phyloP scores from a whole-genome alignment of 2,113 vertebrate genomes.

The Thermophis baileyi region DNA sequence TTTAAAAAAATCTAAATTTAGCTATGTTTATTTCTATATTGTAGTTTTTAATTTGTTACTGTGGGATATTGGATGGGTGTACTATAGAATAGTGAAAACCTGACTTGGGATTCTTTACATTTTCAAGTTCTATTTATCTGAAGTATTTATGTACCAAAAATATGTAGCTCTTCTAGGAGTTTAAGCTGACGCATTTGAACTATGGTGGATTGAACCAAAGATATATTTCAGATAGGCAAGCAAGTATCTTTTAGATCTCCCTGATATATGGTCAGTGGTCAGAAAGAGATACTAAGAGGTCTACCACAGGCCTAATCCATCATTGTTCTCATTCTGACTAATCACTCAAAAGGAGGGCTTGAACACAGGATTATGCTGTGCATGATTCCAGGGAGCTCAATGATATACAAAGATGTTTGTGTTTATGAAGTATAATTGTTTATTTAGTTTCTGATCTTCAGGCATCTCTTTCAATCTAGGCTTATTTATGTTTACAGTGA shows the following conservation, averaged over 20 bases:
- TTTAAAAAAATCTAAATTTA: constrained; percentile 3
- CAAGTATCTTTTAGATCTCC: neutral
- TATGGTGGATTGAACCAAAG: neutral
- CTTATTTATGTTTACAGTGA: neutral
- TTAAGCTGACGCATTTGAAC: neutral
- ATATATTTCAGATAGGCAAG: neutral
- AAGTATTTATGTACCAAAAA: neutral
- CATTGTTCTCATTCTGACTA: neutral
- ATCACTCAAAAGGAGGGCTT: neutral
- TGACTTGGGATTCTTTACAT: neutral
- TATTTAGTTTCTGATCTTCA: neutral
- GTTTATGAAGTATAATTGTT: neutral
- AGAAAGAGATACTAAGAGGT: neutral
- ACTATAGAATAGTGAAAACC: neutral
- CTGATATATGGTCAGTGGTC: neutral
- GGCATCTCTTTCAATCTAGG: neutral
- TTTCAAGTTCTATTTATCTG: neutral
- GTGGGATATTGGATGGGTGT: neutral
- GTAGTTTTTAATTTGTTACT: neutral
- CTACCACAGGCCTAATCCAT: neutral
- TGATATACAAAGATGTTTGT: neutral
- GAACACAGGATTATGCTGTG: neutral
- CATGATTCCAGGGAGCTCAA: neutral
- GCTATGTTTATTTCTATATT: neutral
- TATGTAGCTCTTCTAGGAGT: neutral